A percentile compares a stretch with the other conserved stretches of the same genome.
Conservation (phyloP, 2,888 invertebrate genomes). For the Brenthis ino region DNA sequence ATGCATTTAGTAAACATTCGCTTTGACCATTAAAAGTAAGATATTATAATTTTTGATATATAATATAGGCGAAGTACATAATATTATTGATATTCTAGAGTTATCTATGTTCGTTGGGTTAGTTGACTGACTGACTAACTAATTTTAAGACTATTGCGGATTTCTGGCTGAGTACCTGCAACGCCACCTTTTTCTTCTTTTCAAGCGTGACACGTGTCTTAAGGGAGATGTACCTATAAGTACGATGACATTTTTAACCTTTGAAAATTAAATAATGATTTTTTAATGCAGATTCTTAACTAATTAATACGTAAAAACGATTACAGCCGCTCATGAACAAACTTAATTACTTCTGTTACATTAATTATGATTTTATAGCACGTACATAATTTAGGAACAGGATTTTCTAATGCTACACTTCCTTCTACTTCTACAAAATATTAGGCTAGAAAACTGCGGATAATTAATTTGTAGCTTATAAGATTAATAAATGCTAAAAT, state of each 20-base stretch:
- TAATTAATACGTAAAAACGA: slow-evolving; percentile 9
- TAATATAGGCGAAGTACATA: too few relatives aligned
- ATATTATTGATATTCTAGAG: too few relatives aligned
- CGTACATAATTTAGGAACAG: slow-evolving; percentile 21
- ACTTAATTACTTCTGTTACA: slow-evolving; percentile 12
- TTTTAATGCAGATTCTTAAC: slow-evolving; percentile 2
- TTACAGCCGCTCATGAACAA: slow-evolving; percentile 11
- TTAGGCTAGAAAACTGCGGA: slow-evolving; percentile 10
- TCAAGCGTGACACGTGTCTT: too few relatives aligned
- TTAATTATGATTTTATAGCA: slow-evolving; percentile 18
- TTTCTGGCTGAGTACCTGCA: too few relatives aligned
- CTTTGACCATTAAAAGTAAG: too few relatives aligned
- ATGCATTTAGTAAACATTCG: too few relatives aligned
- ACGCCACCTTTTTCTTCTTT: too few relatives aligned
- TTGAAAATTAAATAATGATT: slow-evolving; percentile 1
- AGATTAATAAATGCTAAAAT: slow-evolving; percentile 13
- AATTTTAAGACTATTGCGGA: too few relatives aligned
- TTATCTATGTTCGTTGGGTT: too few relatives aligned
- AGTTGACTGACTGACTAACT: too few relatives aligned
- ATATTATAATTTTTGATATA: too few relatives aligned
- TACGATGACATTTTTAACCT: neutral
- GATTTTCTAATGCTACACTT: slow-evolving; percentile 16
- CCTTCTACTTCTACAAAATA: slow-evolving; percentile 13
- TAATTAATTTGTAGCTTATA: slow-evolving; percentile 3
- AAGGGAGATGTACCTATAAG: too few relatives aligned